These are phyloP conservation scores for Chionomys nivalis DNA, from an alignment of 2,113 vertebrate genomes.

Conservation along the genomic window DNA sequence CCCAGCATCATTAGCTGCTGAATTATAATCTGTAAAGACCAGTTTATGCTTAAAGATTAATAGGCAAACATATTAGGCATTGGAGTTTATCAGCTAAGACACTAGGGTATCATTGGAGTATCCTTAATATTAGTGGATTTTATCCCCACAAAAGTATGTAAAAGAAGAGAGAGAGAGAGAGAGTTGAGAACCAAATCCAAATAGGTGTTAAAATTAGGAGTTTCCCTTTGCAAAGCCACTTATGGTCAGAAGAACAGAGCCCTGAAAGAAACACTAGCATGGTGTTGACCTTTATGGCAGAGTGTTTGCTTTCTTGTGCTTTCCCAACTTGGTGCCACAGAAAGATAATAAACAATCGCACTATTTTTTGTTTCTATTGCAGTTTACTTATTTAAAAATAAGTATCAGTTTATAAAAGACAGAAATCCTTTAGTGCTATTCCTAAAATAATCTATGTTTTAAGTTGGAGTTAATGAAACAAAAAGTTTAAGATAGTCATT, in stretches of 20 bases:
- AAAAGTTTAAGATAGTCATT: conserved; percentile 40
- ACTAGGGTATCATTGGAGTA: not conserved
- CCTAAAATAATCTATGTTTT: not conserved
- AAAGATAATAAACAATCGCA: not conserved
- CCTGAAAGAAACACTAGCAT: not conserved
- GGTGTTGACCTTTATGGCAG: not conserved
- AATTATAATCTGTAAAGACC: not conserved
- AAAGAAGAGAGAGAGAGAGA: not conserved
- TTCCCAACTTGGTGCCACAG: not conserved
- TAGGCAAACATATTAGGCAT: not conserved
- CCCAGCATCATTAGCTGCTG: not conserved
- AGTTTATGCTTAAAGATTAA: not conserved
- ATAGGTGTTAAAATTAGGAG: not conserved
- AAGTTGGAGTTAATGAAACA: conserved; percentile 1
- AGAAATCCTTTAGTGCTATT: not conserved
- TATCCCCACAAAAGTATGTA: not conserved
- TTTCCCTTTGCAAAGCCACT: not conserved
- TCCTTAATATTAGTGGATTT: not conserved
- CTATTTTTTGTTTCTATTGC: not conserved
- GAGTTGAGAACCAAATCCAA: not conserved
- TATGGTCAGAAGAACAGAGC: not conserved
- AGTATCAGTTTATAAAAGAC: not conserved
- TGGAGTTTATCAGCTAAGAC: not conserved
- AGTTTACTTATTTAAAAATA: not conserved
- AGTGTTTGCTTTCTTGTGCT: not conserved